A percentile compares a stretch with the other conserved stretches of the same genome.
phyloP scores from a whole-genome alignment of 2,797 vertebrate genomes.

The Intellagama lesueurii region DNA sequence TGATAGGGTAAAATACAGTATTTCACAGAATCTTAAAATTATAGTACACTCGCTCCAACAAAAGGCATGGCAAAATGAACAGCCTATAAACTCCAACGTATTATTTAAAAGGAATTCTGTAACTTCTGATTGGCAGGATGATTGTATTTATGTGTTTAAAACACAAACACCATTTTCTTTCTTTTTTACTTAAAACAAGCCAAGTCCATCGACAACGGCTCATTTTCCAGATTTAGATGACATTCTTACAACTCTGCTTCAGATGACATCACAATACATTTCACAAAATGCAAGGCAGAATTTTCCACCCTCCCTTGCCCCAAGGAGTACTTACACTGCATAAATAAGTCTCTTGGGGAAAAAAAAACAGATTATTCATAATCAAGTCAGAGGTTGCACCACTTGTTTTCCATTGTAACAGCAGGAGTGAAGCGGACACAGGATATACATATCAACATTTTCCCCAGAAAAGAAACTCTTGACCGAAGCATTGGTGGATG shows the following conservation, averaged over 20 bases:
- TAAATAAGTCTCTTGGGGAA: background rate
- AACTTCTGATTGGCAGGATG: background rate
- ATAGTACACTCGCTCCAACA: background rate
- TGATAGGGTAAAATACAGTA: background rate
- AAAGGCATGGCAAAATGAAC: background rate
- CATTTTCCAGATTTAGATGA: background rate
- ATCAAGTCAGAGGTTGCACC: background rate
- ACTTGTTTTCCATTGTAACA: background rate
- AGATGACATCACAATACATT: background rate
- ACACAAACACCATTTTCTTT: background rate
- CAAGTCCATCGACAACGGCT: background rate
- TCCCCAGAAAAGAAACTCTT: background rate
- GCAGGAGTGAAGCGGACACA: background rate
- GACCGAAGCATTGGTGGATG: background rate
- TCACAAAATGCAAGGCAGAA: background rate
- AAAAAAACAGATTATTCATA: background rate
- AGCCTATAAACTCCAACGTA: background rate
- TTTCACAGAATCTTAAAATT: slow-evolving; percentile 11
- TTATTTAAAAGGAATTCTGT: background rate
- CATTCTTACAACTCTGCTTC: background rate
- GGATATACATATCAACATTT: background rate
- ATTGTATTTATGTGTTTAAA: background rate
- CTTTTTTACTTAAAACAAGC: background rate
- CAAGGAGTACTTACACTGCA: background rate
- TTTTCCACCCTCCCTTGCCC: background rate